phyloP scores from a whole-genome alignment of 2,113 vertebrate species.

The Syngnathus typhle region DNA sequence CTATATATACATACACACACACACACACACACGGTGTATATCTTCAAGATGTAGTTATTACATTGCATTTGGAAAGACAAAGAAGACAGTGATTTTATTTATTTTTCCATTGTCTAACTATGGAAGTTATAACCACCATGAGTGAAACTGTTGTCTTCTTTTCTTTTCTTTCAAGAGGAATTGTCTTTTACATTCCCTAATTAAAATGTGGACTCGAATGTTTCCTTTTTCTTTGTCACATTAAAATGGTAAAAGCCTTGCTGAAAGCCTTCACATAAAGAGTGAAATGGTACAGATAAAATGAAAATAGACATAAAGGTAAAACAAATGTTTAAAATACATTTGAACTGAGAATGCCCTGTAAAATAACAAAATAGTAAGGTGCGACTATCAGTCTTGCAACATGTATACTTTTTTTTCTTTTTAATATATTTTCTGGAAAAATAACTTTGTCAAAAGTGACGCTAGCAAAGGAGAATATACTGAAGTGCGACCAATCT shows the following conservation, averaged over 20 bases:
- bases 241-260: neutral
- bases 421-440: neutral
- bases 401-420: neutral
- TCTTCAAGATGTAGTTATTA: slow-evolving; percentile 41
- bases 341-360: slow-evolving; percentile 6
- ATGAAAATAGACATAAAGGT: slow-evolving; percentile 19
- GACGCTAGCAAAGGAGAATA: neutral
- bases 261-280: slow-evolving; percentile 20
- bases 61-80: slow-evolving; percentile 46
- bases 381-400: neutral
- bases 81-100: slow-evolving; percentile 60
- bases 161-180: slow-evolving; percentile 61
- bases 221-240: slow-evolving; percentile 4
- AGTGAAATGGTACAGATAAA: slow-evolving; percentile 2
- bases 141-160: slow-evolving; percentile 45
- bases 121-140: slow-evolving; percentile 54
- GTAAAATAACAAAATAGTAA: neutral
- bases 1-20: neutral
- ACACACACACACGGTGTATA: slow-evolving; percentile 6
- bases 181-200: slow-evolving; percentile 73
- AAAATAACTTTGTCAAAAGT: neutral
- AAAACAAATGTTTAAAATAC: neutral
- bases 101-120: slow-evolving; percentile 67
- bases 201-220: slow-evolving; percentile 63
- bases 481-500: neutral